Evolutionary conservation across 2,113 vertebrate species (phyloP), one percentile per base, ranked within the genome.

Genomic region (Haemorhous mexicanus): DNA sequence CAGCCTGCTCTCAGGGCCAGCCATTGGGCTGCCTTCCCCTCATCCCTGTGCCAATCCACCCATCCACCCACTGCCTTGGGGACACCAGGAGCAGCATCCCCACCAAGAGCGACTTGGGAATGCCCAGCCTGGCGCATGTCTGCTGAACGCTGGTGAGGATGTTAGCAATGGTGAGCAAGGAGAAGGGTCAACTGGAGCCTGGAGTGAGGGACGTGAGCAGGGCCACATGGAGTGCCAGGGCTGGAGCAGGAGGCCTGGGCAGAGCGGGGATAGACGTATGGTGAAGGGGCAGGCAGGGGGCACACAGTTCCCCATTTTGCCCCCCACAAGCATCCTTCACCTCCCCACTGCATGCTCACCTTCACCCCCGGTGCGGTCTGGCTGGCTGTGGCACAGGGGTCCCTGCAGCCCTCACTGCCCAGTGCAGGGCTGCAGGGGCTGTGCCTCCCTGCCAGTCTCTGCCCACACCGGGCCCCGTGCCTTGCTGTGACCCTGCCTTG

Each of bases 401-500:
- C 74, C 46, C 0, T 0, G 87, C 68, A 92, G 56, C 63, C 50
- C 63, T 53, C 3, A 1, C 41, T 64, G 67, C 75, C 91, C 1
- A 1, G 26, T 23, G 26, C 30, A 32, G 89, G 79, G 70, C 49
- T 46, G 26, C 76, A 43, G 77, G 50, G 61, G 27, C 87, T 0
- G 0, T 76, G 58, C 63, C 67, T 50, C 59, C 59, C 59, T 80
- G 68, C 30, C 4, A 0, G 32, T 52, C 61, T 69, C 58, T 84
- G 55, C 32, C 69, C 9, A 1, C 85, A 35, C 63, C 0, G 0
- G 1, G 67, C 50, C 88, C 92, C 1, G 95, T 96, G 95, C 96
- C 95, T 97, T 95, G 94, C 93, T 6, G 11, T 79, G 90, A 81
- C 87, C 78, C 94, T 96, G 96, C 94, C 96, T 97, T 96, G 76